These are phyloP conservation scores for Scaptomyza montana DNA, from an alignment of 1,140 invertebrate species.

Conservation along the genomic window DNA sequence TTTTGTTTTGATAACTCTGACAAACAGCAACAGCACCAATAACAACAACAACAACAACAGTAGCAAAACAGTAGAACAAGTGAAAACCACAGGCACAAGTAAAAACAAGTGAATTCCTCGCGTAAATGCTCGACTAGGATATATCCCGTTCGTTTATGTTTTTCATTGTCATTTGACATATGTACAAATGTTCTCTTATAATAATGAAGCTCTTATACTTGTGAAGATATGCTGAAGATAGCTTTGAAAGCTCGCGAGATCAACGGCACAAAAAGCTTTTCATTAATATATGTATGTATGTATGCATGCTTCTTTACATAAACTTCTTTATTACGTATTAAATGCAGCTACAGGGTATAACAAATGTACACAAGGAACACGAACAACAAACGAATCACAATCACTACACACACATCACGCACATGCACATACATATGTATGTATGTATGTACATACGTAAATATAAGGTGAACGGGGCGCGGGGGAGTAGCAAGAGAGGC, in stretches of 20 bases:
- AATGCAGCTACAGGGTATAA: conserved; percentile 1
- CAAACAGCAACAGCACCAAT: conserved; percentile 46
- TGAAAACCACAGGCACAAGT: conserved; percentile 58
- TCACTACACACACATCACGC: conserved; percentile 4
- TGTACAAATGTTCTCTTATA: no score
- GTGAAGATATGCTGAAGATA: no score
- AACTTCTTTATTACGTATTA: background rate
- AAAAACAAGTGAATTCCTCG: conserved; percentile 41
- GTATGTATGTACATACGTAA: background rate
- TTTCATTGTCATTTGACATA: no score
- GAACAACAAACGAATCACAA: conserved; percentile 61
- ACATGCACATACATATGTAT: conserved; percentile 1
- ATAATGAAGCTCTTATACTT: no score
- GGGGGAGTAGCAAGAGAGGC: conserved; percentile 1
- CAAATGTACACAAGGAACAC: conserved; percentile 58
- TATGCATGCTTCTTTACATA: background rate
- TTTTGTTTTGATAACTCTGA: conserved; percentile 79
- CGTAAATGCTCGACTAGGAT: background rate
- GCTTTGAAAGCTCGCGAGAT: no score
- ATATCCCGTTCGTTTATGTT: background rate
- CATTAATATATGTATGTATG: background rate
- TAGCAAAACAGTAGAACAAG: conserved; percentile 34
- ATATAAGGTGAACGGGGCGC: background rate
- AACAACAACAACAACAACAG: conserved; percentile 24
- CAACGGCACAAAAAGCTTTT: no score